A percentile compares a stretch with the other conserved stretches of the same genome.
These are phyloP conservation scores for Takifugu flavidus DNA, from an alignment of 2,113 vertebrate species.

Conservation along the genomic window DNA sequence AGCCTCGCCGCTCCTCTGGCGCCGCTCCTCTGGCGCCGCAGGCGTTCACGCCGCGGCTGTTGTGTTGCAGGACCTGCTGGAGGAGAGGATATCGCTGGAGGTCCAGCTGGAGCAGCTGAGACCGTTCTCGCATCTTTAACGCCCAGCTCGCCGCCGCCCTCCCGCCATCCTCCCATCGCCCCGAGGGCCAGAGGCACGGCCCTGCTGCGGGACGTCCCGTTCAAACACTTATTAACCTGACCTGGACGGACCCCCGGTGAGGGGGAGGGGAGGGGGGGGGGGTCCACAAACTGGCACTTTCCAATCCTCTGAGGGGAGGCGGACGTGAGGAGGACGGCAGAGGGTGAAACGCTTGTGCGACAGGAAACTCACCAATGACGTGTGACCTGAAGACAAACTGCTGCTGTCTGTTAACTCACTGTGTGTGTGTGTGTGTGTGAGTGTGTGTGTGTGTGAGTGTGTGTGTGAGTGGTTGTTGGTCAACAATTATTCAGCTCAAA, in stretches of 20 bases:
- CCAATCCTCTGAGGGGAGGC: constrained; percentile 21
- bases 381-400: constrained; percentile 36
- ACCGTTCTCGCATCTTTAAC: constrained; percentile 98
- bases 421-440: constrained; percentile 6
- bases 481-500: not conserved
- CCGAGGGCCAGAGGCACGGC: constrained; percentile 7
- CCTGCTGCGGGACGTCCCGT: constrained; percentile 23
- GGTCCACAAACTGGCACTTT: constrained; percentile 61
- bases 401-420: constrained; percentile 45
- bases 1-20: not conserved
- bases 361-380: constrained; percentile 12
- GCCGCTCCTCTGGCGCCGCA: not conserved
- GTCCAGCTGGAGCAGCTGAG: constrained; percentile 99
- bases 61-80: constrained; percentile 87
- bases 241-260: constrained; percentile 24
- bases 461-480: not conserved
- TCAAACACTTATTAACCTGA: constrained; percentile 32
- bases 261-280: not conserved
- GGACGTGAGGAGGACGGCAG: constrained; percentile 24
- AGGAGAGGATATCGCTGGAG: constrained; percentile 98
- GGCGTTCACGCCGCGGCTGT: not conserved
- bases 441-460: too few relatives aligned
- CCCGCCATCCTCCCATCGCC: constrained; percentile 25
- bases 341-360: constrained; percentile 8
- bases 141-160: constrained; percentile 31